Evolutionary conservation across 92 coral and sea anemone species (phyloP).

Genomic region (Meandrina meandrites): DNA sequence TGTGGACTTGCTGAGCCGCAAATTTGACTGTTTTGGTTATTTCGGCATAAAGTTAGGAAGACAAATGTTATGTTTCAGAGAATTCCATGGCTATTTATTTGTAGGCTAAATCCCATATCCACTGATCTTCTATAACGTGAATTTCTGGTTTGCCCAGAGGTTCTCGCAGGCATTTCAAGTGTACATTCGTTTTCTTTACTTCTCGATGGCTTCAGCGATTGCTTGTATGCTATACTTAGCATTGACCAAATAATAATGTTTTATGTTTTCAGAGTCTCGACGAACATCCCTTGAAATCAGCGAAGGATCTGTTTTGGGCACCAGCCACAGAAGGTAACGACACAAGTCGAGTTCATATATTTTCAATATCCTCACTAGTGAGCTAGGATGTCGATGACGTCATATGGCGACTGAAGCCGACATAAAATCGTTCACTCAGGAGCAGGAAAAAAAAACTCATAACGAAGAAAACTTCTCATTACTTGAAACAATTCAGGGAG

Average conservation of each 20-base stretch:
- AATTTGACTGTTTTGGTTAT: neutral
- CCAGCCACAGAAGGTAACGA: conserved; percentile 57
- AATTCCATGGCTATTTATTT: neutral
- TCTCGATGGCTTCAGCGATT: neutral
- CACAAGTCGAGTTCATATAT: too few relatives aligned
- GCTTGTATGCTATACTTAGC: neutral
- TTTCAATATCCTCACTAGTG: too few relatives aligned
- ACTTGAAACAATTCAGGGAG: neutral
- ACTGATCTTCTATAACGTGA: too few relatives aligned
- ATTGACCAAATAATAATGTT: neutral
- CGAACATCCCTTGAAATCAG: conserved; percentile 38
- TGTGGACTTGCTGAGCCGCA: neutral
- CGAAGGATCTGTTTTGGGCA: conserved; percentile 47
- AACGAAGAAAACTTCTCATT: too few relatives aligned
- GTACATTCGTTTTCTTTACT: neutral
- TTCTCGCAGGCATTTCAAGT: too few relatives aligned
- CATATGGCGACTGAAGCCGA: neutral
- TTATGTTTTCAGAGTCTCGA: conserved; percentile 38
- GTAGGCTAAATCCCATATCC: too few relatives aligned
- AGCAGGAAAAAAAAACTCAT: too few relatives aligned
- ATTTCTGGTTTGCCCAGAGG: too few relatives aligned
- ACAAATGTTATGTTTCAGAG: neutral
- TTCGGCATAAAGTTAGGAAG: neutral
- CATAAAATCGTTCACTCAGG: too few relatives aligned
- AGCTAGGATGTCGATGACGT: too few relatives aligned